phyloP scores from a whole-genome alignment of 2,888 invertebrate species.

The Suillia variegata region DNA sequence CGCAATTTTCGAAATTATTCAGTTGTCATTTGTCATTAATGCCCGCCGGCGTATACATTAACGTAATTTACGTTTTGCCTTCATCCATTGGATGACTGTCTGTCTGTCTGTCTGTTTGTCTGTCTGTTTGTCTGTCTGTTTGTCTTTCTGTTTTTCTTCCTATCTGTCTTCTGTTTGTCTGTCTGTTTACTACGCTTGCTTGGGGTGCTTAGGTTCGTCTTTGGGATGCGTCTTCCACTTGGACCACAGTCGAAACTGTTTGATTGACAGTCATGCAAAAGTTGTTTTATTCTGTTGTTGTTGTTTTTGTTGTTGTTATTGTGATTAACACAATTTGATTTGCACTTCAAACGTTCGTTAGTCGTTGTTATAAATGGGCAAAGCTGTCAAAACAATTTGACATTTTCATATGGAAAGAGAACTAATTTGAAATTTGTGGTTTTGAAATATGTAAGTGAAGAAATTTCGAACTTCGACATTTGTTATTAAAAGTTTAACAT shows the following conservation, averaged over 20 bases:
- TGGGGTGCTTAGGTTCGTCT: background rate
- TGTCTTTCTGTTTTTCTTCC: background rate
- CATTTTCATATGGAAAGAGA: too few species aligned
- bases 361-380: background rate
- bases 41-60: slow-evolving; percentile 9
- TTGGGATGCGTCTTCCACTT: background rate
- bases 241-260: slow-evolving; percentile 3
- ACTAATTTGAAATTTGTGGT: too few species aligned
- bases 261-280: slow-evolving; percentile 17
- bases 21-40: slow-evolving; percentile 21
- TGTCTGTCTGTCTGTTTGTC: too few species aligned
- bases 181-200: background rate
- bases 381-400: slow-evolving; percentile 5
- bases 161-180: too few species aligned
- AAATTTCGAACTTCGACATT: too few species aligned
- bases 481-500: too few species aligned
- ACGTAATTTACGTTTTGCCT: too few species aligned
- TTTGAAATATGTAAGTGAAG: too few species aligned
- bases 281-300: too few species aligned
- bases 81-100: too few species aligned
- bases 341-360: slow-evolving; percentile 12
- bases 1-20: slow-evolving; percentile 31
- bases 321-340: slow-evolving; percentile 15
- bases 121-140: too few species aligned
- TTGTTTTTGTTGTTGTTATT: too few species aligned